Evolutionary conservation across 2,113 vertebrate genomes (phyloP).

Genomic region (Pao palembangensis): DNA sequence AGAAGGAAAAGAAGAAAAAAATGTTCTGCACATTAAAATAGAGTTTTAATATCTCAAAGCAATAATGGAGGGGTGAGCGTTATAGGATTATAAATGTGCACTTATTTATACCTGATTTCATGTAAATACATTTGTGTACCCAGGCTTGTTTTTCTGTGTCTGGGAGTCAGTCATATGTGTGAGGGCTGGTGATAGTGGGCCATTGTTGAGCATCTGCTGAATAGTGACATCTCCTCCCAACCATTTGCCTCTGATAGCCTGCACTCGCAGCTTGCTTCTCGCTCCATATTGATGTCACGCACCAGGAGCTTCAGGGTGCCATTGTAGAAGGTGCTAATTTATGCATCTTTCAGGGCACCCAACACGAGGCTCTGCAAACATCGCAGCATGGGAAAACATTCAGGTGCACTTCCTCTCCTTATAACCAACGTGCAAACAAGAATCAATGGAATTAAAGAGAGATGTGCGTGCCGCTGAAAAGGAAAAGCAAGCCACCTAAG

Average conservation of each 20-base stretch:
- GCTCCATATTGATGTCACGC: conserved; percentile 74
- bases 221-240: conserved; percentile 64
- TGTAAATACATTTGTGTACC: conserved; percentile 8
- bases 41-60: no score
- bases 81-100: no score
- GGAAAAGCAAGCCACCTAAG: conserved; percentile 54
- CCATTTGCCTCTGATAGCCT: conserved; percentile 70
- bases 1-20: background rate
- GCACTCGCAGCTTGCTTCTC: conserved; percentile 72
- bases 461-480: conserved; percentile 39
- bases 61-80: no score
- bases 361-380: conserved; percentile 57
- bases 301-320: conserved; percentile 66
- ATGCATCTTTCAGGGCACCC: conserved; percentile 65
- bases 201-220: conserved; percentile 53
- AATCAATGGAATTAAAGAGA: conserved; percentile 69
- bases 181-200: conserved; percentile 34
- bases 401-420: conserved; percentile 63
- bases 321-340: conserved; percentile 72
- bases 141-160: conserved; percentile 19
- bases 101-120: no score
- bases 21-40: no score
- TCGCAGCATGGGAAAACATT: conserved; percentile 63
- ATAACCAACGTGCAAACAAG: conserved; percentile 64
- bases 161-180: conserved; percentile 26